A percentile compares a stretch with the other conserved stretches of the same genome.
Conservation (phyloP, 2,113 vertebrate species). For the Thymallus thymallus region DNA sequence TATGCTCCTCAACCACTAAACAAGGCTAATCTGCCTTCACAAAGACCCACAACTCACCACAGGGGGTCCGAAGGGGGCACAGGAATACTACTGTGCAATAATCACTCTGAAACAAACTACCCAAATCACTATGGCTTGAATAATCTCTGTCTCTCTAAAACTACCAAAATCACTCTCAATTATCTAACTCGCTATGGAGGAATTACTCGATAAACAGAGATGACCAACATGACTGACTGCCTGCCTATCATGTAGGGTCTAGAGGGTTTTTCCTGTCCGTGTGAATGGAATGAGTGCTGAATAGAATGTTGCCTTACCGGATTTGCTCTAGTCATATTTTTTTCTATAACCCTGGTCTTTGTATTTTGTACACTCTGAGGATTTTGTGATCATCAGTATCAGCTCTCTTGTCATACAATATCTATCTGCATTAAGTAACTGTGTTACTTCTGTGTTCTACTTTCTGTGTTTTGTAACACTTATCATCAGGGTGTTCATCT, state of each 20-base stretch:
- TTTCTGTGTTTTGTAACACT: no score
- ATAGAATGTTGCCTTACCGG: no score
- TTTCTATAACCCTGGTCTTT: no score
- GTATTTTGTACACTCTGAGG: no score
- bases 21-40: slow-evolving; percentile 52
- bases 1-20: slow-evolving; percentile 47
- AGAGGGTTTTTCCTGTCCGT: no score
- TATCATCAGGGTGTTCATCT: slow-evolving; percentile 83
- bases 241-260: no score
- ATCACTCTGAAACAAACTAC: slow-evolving; percentile 46
- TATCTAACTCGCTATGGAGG: slow-evolving; percentile 18
- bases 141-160: no score
- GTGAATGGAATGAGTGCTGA: neutral
- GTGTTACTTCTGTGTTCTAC: no score
- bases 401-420: slow-evolving; percentile 2
- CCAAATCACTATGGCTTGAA: slow-evolving; percentile 16
- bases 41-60: neutral
- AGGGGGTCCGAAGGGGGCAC: slow-evolving; percentile 25
- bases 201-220: neutral
- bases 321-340: no score
- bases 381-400: neutral
- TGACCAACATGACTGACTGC: no score
- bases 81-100: neutral
- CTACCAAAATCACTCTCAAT: slow-evolving; percentile 41
- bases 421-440: no score